Conservation (phyloP, 2,888 invertebrate species). For the Meta bourneti region DNA sequence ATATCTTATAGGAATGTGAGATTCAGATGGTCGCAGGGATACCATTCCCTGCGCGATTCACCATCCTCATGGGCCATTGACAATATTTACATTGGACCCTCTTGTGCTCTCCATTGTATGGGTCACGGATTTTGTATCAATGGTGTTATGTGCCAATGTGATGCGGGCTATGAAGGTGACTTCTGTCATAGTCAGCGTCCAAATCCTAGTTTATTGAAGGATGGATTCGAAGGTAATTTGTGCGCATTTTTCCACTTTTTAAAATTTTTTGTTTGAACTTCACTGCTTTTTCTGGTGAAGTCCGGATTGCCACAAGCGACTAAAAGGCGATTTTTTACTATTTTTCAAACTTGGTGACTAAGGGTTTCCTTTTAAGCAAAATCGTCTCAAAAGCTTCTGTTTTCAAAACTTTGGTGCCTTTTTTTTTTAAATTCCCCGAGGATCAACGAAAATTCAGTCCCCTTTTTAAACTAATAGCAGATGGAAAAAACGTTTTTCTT, state of each 20-base stretch:
- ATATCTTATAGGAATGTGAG: constrained; percentile 79
- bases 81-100: constrained; percentile 81
- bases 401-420: background rate
- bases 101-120: constrained; percentile 81
- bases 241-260: background rate
- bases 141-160: constrained; percentile 80
- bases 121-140: constrained; percentile 81
- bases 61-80: constrained; percentile 81
- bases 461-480: too few relatives aligned
- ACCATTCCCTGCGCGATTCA: constrained; percentile 79
- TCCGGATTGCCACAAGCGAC: too few relatives aligned
- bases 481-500: too few relatives aligned
- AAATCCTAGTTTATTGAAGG: constrained; percentile 80
- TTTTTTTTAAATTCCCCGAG: background rate
- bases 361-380: too few relatives aligned
- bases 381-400: background rate
- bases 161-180: constrained; percentile 79
- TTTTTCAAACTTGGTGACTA: too few relatives aligned
- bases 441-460: too few relatives aligned
- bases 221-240: constrained; percentile 79
- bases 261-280: too few relatives aligned
- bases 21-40: constrained; percentile 82
- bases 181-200: constrained; percentile 78
- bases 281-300: too few relatives aligned
- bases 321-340: too few relatives aligned